Conservation (phyloP, 2,113 vertebrate genomes). For the Xyliphius kryptos region DNA sequence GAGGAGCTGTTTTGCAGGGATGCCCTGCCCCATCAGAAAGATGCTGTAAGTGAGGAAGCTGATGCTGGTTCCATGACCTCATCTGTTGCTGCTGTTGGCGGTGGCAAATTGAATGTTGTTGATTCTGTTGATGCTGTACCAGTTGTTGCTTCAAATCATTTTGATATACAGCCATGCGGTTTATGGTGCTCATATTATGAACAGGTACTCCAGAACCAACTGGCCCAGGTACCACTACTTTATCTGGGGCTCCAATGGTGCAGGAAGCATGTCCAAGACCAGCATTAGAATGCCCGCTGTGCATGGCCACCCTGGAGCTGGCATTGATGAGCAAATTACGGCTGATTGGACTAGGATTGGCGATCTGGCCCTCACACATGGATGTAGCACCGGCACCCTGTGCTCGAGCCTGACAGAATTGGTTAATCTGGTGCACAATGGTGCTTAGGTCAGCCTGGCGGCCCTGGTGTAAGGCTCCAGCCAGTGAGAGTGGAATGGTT, state of each 20-base stretch:
- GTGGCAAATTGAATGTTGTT: slow-evolving; percentile 65
- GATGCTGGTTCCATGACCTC: slow-evolving; percentile 88
- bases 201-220: slow-evolving; percentile 63
- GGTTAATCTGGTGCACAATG: slow-evolving; percentile 98
- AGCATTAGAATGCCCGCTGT: slow-evolving; percentile 59
- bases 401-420: slow-evolving; percentile 94
- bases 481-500: slow-evolving; percentile 98
- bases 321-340: slow-evolving; percentile 96
- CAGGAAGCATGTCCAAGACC: slow-evolving; percentile 77
- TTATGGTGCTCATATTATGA: slow-evolving; percentile 70
- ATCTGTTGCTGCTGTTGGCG: slow-evolving; percentile 70
- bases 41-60: slow-evolving; percentile 83
- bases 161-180: slow-evolving; percentile 81
- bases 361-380: slow-evolving; percentile 97
- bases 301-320: slow-evolving; percentile 91
- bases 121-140: slow-evolving; percentile 48
- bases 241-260: slow-evolving; percentile 81
- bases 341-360: slow-evolving; percentile 96
- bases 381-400: slow-evolving; percentile 83
- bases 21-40: slow-evolving; percentile 77
- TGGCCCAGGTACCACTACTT: slow-evolving; percentile 62
- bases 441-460: slow-evolving; percentile 88
- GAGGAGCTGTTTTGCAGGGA: slow-evolving; percentile 72
- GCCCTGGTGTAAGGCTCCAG: slow-evolving; percentile 85
- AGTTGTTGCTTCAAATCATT: slow-evolving; percentile 79